Percentiles rank a stretch among this genome's conserved stretches.
These are phyloP conservation scores for Drosophila picticornis DNA, from an alignment of 2,888 invertebrate species.

Conservation along the genomic window DNA sequence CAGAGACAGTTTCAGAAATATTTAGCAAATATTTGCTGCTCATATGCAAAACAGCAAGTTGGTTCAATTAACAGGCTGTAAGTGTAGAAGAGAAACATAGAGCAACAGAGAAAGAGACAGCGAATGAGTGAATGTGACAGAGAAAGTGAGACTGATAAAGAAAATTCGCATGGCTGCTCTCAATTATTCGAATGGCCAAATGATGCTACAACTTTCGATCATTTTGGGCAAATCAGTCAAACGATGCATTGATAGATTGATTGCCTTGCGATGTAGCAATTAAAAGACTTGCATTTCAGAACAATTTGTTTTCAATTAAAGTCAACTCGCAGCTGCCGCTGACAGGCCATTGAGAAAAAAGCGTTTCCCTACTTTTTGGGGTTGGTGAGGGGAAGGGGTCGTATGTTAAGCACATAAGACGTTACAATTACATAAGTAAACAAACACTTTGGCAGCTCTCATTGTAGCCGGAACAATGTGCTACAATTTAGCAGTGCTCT, in stretches of 20 bases:
- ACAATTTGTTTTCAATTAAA: conserved; percentile 65
- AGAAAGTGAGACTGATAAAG: conserved; percentile 18
- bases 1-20: conserved; percentile 16
- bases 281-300: conserved; percentile 41
- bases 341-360: conserved; percentile 17
- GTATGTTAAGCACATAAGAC: conserved; percentile 47
- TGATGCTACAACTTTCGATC: conserved; percentile 55
- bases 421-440: conserved; percentile 81
- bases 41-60: conserved; percentile 57
- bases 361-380: conserved; percentile 24
- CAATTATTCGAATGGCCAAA: conserved; percentile 66
- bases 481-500: conserved; percentile 67
- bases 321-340: conserved; percentile 10
- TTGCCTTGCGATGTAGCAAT: conserved; percentile 38
- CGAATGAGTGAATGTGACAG: conserved; percentile 4
- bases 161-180: conserved; percentile 50
- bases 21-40: conserved; percentile 38
- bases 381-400: background rate
- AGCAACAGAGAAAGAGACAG: background rate
- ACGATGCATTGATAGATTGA: conserved; percentile 31
- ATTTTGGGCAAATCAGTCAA: conserved; percentile 41
- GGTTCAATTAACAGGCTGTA: conserved; percentile 55
- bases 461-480: conserved; percentile 67
- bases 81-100: conserved; percentile 5
- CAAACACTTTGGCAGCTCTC: conserved; percentile 65